These are phyloP conservation scores for Myopa tessellatipennis DNA, from an alignment of 2,888 invertebrate genomes.

Conservation along the genomic window DNA sequence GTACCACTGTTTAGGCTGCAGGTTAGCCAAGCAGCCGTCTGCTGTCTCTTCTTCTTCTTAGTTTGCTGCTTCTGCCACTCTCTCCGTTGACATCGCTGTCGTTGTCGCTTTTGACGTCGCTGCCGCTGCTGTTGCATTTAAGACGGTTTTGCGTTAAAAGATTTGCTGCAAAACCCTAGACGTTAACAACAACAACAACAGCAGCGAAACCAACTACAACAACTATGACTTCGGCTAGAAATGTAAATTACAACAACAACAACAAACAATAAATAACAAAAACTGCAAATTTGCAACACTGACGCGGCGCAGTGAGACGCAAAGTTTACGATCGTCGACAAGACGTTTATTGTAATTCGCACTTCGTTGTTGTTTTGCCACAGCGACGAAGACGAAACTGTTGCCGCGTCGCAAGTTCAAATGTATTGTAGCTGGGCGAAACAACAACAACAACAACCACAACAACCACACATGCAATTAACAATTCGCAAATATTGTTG, in stretches of 20 bases:
- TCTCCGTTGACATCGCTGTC: neutral
- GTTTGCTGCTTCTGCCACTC: neutral
- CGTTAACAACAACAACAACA: constrained; percentile 20
- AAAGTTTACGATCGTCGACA: constrained; percentile 28
- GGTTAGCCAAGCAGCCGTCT: too few relatives aligned
- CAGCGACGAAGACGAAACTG: constrained; percentile 11
- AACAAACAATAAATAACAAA: constrained; percentile 8
- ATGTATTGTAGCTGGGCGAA: neutral
- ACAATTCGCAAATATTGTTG: constrained; percentile 51
- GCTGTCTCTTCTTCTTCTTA: too few relatives aligned
- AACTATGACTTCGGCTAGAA: neutral
- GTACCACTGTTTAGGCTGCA: too few relatives aligned
- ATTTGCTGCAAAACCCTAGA: constrained; percentile 31
- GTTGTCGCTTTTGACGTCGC: neutral
- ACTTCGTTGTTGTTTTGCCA: constrained; percentile 28
- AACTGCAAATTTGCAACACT: neutral
- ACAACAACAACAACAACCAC: constrained; percentile 27
- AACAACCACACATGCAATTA: constrained; percentile 14
- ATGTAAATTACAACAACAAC: neutral
- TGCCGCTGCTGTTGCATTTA: constrained; percentile 28
- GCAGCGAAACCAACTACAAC: constrained; percentile 2
- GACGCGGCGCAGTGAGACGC: constrained; percentile 16
- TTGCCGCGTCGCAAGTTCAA: constrained; percentile 8
- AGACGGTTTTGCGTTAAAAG: constrained; percentile 34
- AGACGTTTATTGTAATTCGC: constrained; percentile 37